These are phyloP conservation scores for Cheilosia variabilis DNA, from an alignment of 2,888 invertebrate genomes.

Conservation along the genomic window DNA sequence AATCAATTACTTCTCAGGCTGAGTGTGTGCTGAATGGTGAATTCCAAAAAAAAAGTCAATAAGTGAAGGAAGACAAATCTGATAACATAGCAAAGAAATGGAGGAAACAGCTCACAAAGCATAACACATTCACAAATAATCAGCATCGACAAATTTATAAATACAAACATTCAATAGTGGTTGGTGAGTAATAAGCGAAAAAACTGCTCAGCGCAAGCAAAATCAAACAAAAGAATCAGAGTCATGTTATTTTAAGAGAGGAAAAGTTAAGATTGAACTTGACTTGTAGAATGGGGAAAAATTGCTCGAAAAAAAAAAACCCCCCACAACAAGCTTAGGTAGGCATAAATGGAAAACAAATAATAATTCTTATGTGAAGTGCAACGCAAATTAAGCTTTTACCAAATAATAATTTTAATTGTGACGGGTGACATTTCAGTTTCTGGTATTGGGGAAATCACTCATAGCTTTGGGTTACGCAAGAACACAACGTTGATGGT, in stretches of 20 bases:
- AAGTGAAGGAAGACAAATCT: conserved; percentile 17
- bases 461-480: no score
- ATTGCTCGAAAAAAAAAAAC: not conserved
- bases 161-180: not conserved
- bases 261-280: not conserved
- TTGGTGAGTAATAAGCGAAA: not conserved
- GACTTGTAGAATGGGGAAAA: not conserved
- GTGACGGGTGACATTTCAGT: no score
- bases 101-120: not conserved
- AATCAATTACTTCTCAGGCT: not conserved
- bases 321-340: no score
- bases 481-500: no score
- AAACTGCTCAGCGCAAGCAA: not conserved
- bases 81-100: not conserved
- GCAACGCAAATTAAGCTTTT: no score
- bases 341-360: no score
- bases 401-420: no score
- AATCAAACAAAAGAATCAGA: conserved; percentile 2
- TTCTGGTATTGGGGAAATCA: no score
- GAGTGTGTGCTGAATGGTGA: conserved; percentile 4
- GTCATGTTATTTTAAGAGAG: not conserved
- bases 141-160: conserved; percentile 2
- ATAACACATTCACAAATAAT: conserved; percentile 1
- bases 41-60: conserved; percentile 12
- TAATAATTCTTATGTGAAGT: no score